Evolutionary conservation across 1,140 invertebrate species (phyloP), one percentile per base, ranked within the genome.

Genomic region (Dendrolimus punctatus): DNA sequence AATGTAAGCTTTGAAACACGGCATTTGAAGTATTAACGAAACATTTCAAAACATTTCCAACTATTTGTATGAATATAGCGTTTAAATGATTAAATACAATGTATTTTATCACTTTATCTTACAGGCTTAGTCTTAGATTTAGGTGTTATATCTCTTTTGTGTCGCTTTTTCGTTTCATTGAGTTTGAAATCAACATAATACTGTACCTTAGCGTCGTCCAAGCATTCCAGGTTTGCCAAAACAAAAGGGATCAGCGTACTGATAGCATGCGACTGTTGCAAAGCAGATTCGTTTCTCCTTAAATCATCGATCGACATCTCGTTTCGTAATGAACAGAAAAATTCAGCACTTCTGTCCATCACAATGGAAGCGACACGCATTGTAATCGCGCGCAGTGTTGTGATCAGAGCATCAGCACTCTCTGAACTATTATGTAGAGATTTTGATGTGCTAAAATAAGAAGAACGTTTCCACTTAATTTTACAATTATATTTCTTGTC

Each of bases 131-230:
- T 23, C 23, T 3, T 23, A 23, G 1, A 23, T 23, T 23, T 23
- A 1, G 1, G 23, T 23, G 3, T 23, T 23, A n/a, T 23, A 23
- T 23, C 1, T 23, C 3, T 23, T 23, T 23, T 2, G 23, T 23
- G 23, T 23, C 23, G 23, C 23, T 23, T 23, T 23, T 23, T 23
- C 3, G 23, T 23, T 23, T 23, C 23, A 23, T 23, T 3, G 23
- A 23, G 23, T 23, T 23, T 23, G 1, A 23, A 23, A 23, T 23
- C 23, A 23, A 23, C 23, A 23, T 3, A 23, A 23, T 23, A 23
- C 23, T 23, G 23, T 46, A 85, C 86, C 75, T 86, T 82, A 8
- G 86, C 67, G 56, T 88, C 86, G 10, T 76, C 72, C 38, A 88
- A 63, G 0, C 68, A 71, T 5, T 84, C 72, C 4, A 88, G 55